Conservation (phyloP, 2,888 invertebrate genomes). For the Piscicola geometra region DNA sequence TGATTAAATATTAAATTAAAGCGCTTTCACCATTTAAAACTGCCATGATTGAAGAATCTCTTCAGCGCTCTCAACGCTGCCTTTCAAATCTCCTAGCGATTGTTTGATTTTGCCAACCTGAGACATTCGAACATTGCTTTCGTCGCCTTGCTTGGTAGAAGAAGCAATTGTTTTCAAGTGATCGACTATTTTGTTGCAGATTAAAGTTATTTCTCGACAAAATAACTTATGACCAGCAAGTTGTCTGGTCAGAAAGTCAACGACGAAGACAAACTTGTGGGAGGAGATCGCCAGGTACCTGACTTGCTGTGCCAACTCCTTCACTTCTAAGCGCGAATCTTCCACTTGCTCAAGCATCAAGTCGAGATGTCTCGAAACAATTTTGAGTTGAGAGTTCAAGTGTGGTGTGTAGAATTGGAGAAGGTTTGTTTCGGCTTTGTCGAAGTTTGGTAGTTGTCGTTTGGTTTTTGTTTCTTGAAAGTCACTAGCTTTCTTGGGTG, state of each 20-base stretch:
- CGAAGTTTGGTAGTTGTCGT: conserved; percentile 1
- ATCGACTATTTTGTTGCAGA: not conserved
- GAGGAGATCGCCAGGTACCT: not conserved
- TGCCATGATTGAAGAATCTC: too few relatives aligned
- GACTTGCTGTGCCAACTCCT: not conserved
- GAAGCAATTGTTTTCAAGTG: not conserved
- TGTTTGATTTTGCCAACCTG: not conserved
- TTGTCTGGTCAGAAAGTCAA: not conserved
- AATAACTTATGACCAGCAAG: not conserved
- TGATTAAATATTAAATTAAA: too few relatives aligned
- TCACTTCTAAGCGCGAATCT: not conserved
- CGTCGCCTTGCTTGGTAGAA: not conserved
- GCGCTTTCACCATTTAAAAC: too few relatives aligned
- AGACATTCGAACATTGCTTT: not conserved
- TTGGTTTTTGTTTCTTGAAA: not conserved
- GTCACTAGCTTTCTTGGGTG: too few relatives aligned
- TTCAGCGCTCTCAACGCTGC: too few relatives aligned
- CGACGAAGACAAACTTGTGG: not conserved
- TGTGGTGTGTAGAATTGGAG: not conserved
- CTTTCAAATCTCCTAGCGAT: too few relatives aligned
- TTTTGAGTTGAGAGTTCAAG: not conserved
- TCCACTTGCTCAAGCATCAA: not conserved
- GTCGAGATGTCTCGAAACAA: too few relatives aligned
- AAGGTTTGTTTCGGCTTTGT: not conserved
- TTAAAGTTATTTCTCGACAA: not conserved